Evolutionary conservation across 2,797 vertebrate genomes (phyloP), one percentile per base, ranked within the genome.

Genomic region (Phyllotis vaccarum): DNA sequence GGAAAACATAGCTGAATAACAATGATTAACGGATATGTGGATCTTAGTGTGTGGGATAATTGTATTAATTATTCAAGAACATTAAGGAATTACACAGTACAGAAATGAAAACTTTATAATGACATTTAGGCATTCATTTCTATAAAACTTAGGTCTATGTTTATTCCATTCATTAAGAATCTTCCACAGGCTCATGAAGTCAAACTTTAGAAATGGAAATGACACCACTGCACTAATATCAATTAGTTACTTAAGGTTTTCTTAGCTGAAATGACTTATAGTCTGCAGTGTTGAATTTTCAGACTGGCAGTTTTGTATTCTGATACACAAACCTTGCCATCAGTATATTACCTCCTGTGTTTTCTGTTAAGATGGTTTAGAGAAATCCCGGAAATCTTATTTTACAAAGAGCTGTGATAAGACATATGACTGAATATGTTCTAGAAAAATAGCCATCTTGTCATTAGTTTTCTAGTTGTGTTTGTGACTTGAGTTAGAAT

Each of bases 71-170:
- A 81, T 81, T 95, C 92, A 78, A 89, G 24, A 58, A 80, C 3
- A 27, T 70, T 91, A 6, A 82, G 2, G 4, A 6, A 12, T 94
- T 91, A 94, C 34, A 74, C 80, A 70, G 87, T 80, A 92, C 10
- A 60, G 11, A 81, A 21, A 60, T 11, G 78, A 3, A 79, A 75
- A 14, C 64, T 31, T 87, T 89, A 81, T 58, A 88, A 82, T 87
- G 52, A 72, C 4, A 82, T 81, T 88, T 78, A 82, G 5, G 17
- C 49, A 94, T 93, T 87, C 9, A 85, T 86, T 95, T 91, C 46
- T 76, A 60, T 12, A 79, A 95, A 91, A 93, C 24, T 7, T 52
- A 86, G 40, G 90, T 72, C 88, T 91, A 43, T 62, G 83, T 93
- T 97, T 75, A 91, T n/a, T 1, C 29, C 52, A 90, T 86, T 86